Evolutionary conservation across 2,888 invertebrate species (phyloP).

Genomic region (Mylabris sibirica): DNA sequence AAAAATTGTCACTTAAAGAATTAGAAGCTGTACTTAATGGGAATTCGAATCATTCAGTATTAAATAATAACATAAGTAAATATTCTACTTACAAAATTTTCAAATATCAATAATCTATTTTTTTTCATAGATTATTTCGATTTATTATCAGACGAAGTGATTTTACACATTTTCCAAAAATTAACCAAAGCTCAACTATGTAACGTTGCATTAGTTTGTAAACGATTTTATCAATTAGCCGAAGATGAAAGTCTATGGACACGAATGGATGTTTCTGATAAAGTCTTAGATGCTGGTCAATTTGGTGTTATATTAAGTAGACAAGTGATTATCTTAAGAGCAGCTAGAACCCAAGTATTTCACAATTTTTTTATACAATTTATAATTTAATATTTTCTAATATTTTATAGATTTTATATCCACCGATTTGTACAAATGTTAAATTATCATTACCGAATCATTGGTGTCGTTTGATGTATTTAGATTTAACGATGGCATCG

Average conservation of each 20-base stretch:
- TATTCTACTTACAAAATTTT: constrained; percentile 23
- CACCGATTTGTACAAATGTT: constrained; percentile 62
- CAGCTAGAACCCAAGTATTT: constrained; percentile 80
- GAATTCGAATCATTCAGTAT: constrained; percentile 41
- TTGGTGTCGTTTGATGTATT: constrained; percentile 74
- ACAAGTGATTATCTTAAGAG: constrained; percentile 78
- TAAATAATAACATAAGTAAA: constrained; percentile 48
- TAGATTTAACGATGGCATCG: constrained; percentile 85
- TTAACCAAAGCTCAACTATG: constrained; percentile 80
- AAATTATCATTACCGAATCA: constrained; percentile 59
- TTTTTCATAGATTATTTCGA: constrained; percentile 72
- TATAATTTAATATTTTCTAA: not conserved
- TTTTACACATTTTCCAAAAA: constrained; percentile 82
- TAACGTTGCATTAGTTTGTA: constrained; percentile 76
- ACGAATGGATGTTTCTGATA: constrained; percentile 79
- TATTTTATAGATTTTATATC: constrained; percentile 60
- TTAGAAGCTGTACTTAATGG: constrained; percentile 39
- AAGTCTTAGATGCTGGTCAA: constrained; percentile 71
- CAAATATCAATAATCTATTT: constrained; percentile 22
- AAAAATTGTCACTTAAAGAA: constrained; percentile 50
- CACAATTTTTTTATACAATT: not conserved
- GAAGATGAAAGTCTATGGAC: constrained; percentile 89
- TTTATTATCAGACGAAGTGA: constrained; percentile 84
- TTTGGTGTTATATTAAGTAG: constrained; percentile 78
- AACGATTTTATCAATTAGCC: constrained; percentile 79